Evolutionary conservation across 2,797 vertebrate species (phyloP).

Genomic region (Pseudochirops corinnae): DNA sequence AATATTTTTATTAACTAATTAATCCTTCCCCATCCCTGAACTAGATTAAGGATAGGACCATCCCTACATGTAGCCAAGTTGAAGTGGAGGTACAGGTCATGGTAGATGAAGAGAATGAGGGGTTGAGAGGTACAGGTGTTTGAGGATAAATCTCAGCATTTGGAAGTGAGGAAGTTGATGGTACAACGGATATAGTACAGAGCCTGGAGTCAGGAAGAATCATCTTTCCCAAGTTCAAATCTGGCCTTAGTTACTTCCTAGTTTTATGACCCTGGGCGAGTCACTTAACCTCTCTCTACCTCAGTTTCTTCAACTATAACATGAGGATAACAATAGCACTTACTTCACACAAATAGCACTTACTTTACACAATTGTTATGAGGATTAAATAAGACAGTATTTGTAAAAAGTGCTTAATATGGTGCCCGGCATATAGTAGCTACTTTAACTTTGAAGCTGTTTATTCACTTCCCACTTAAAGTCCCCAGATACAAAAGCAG

Average conservation of each 20-base stretch:
- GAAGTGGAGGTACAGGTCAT: not conserved
- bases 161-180: not conserved
- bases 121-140: not conserved
- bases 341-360: not conserved
- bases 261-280: not conserved
- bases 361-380: not conserved
- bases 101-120: not conserved
- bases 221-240: not conserved
- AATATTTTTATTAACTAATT: too few relatives aligned
- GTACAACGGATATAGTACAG: not conserved
- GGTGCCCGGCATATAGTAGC: not conserved
- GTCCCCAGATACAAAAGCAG: not conserved
- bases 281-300: not conserved
- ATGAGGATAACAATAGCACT: not conserved
- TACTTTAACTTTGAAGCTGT: not conserved
- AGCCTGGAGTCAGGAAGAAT: not conserved
- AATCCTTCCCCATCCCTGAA: too few relatives aligned
- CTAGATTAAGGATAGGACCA: not conserved
- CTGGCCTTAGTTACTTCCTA: not conserved
- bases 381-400: not conserved
- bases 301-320: not conserved
- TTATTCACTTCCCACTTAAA: not conserved
- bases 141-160: not conserved
- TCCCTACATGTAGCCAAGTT: not conserved
- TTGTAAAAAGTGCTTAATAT: not conserved